phyloP scores from a whole-genome alignment of 1,140 invertebrate genomes.

The Drosophila bifasciata region DNA sequence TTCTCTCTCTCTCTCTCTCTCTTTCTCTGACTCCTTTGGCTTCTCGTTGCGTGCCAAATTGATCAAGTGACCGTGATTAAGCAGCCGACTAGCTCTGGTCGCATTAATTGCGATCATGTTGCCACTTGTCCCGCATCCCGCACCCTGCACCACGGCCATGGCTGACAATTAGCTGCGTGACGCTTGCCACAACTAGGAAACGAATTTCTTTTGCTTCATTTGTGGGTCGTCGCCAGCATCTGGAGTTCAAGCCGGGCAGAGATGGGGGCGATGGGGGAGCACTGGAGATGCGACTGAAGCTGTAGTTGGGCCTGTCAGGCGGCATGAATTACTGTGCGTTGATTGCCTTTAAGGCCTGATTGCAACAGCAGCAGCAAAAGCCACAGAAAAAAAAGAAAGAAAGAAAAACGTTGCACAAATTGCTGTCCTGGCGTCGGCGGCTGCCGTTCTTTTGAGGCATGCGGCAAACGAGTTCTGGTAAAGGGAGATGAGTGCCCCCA shows the following conservation, averaged over 20 bases:
- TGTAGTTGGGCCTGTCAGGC: constrained; percentile 44
- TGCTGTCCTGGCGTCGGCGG: constrained; percentile 33
- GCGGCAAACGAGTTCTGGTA: constrained; percentile 61
- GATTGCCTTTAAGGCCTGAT: constrained; percentile 80
- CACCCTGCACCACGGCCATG: neutral
- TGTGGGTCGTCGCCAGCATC: constrained; percentile 9
- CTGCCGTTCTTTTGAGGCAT: constrained; percentile 60
- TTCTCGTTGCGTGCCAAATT: constrained; percentile 57
- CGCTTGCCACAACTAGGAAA: constrained; percentile 42
- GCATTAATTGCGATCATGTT: constrained; percentile 76
- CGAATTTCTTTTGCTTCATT: constrained; percentile 36
- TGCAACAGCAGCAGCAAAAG: constrained; percentile 42
- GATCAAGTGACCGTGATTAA: constrained; percentile 52
- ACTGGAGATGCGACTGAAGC: constrained; percentile 2
- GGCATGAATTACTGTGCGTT: constrained; percentile 79
- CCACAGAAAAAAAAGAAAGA: constrained; percentile 19
- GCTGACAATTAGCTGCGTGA: constrained; percentile 69
- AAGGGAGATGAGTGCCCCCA: constrained; percentile 13
- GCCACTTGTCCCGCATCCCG: constrained; percentile 1
- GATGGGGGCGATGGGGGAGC: neutral
- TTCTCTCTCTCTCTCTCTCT: too few species aligned
- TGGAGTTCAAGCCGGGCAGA: constrained; percentile 23
- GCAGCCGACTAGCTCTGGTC: constrained; percentile 38
- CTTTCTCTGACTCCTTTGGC: neutral
- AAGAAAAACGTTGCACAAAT: constrained; percentile 57